Conservation (phyloP, 2,888 invertebrate genomes). For the Heliconius sara region DNA sequence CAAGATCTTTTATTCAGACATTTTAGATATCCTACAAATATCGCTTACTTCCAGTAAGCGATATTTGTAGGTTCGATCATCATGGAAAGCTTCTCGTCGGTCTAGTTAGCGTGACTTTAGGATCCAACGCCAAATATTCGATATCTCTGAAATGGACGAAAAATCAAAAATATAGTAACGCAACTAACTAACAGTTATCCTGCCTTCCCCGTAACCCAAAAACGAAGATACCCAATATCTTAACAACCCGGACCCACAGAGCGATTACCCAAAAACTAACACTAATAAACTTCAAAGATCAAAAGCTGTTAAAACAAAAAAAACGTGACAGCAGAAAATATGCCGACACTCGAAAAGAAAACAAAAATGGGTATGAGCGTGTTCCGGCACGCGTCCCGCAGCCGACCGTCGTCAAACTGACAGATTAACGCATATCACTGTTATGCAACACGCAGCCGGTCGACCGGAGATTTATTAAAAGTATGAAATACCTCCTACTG, state of each 20-base stretch:
- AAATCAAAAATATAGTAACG: background rate
- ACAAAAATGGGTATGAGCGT: conserved; percentile 62
- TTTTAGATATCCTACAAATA: background rate
- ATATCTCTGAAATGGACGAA: background rate
- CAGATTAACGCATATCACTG: conserved; percentile 76
- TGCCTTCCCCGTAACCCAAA: no score
- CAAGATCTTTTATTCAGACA: background rate
- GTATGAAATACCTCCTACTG: conserved; percentile 42
- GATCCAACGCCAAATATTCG: background rate
- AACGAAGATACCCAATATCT: background rate
- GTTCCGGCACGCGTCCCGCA: conserved; percentile 73
- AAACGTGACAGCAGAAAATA: conserved; percentile 40
- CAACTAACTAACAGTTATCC: no score
- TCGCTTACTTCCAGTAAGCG: no score
- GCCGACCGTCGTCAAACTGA: conserved; percentile 80
- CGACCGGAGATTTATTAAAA: conserved; percentile 59
- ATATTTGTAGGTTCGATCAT: background rate
- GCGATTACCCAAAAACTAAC: conserved; percentile 14
- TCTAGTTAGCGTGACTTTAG: background rate
- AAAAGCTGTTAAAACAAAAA: conserved; percentile 40
- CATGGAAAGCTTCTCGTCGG: background rate
- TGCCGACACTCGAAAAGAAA: conserved; percentile 45
- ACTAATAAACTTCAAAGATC: conserved; percentile 31
- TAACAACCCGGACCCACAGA: conserved; percentile 1
- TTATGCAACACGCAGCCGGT: conserved; percentile 65